phyloP scores from a whole-genome alignment of 2,797 vertebrate genomes.

The Sebastes trivittatus region DNA sequence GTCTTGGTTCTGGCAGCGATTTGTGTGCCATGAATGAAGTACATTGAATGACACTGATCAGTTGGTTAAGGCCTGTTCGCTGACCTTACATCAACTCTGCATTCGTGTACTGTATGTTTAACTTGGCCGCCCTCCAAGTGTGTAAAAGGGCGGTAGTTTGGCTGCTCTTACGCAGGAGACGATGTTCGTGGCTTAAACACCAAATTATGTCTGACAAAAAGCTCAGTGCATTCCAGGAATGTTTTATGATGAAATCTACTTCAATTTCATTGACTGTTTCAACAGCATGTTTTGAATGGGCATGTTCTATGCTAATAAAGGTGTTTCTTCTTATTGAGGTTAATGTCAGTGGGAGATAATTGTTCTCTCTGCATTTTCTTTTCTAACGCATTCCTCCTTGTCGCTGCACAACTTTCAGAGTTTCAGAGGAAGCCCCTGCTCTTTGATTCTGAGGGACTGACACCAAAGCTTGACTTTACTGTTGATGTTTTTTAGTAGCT shows the following conservation, averaged over 20 bases:
- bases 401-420: not conserved
- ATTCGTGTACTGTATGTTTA: constrained; percentile 27
- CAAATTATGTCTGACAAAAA: not conserved
- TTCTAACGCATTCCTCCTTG: not conserved
- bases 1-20: constrained; percentile 10
- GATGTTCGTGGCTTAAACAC: not conserved
- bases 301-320: not conserved
- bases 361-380: not conserved
- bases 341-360: not conserved
- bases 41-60: not conserved
- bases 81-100: constrained; percentile 31
- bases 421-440: not conserved
- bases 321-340: not conserved
- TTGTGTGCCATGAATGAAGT: not conserved
- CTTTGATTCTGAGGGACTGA: constrained; percentile 15
- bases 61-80: not conserved
- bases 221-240: not conserved
- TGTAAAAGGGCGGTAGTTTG: not conserved
- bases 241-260: not conserved
- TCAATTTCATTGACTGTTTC: not conserved
- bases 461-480: not conserved
- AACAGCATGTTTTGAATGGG: not conserved
- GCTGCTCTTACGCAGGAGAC: not conserved
- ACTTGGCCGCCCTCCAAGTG: constrained; percentile 36
- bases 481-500: not conserved